Base-by-base conservation (phyloP, 2,113 vertebrate species). In the Solea senegalensis region DNA sequence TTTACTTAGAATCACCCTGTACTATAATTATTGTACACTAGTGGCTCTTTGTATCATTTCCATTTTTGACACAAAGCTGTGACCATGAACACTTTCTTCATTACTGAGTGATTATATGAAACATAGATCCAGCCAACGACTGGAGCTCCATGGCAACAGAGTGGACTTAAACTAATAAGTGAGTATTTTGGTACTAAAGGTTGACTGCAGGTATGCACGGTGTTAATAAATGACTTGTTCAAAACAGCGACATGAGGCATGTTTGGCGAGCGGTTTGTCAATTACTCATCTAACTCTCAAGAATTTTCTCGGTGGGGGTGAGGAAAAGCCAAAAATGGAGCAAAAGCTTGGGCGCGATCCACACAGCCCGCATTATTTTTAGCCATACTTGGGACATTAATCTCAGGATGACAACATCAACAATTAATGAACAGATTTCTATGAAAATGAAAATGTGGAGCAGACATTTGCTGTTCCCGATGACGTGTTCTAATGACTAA, bases 161-260 rank as follows among this genome's bases (percentile, higher is more conserved):
- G 59, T 61, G 11, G 26, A 67, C 75, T 86, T 81, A 76, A 67
- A 76, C 79, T 91, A 93, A 93, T 93, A 91, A 92, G 90, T 93
- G 79, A 94, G 90, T 89, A 91, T 93, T 88, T 88, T 90, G 73
- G 89, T 87, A 83, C 85, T 79, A 91, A 94, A 93, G 92, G 92
- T 93, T 84, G 78, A 84, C 89, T 66, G 63, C 88, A 92, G 90
- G 87, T 91, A 93, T 92, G 88, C 83, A 54, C 2, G 62, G 48
- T 2, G 87, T 93, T 93, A 94, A 94, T 93, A 77, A 92, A 90
- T 92, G 78, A 90, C 91, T 74, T 60, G 78, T 60, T 80, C 40
- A 86, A 72, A 77, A 84, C 82, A 73, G 70, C 27, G 14, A 73
- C 69, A 74, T 61, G 74, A 77, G 72, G 56, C 48, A 58, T 78